A percentile compares a stretch with the other conserved stretches of the same genome.
These are phyloP conservation scores for Microchrysa polita DNA, from an alignment of 2,888 invertebrate genomes.

Conservation along the genomic window DNA sequence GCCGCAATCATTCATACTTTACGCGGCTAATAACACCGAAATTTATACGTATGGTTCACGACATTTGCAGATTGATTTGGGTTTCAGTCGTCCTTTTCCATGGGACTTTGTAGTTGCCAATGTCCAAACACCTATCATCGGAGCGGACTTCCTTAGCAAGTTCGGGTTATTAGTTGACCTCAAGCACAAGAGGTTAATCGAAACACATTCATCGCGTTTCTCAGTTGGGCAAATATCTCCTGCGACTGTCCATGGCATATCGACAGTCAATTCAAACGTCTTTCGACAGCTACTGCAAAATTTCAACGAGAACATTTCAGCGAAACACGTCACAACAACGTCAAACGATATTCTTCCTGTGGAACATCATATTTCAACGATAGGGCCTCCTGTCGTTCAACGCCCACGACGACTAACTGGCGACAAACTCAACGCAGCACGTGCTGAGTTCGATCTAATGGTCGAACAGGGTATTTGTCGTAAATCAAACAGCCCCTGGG, in stretches of 20 bases:
- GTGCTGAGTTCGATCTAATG: constrained; percentile 19
- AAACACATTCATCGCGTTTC: too few species aligned
- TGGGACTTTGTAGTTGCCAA: constrained; percentile 52
- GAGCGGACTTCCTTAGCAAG: constrained; percentile 48
- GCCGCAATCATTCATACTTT: constrained; percentile 45
- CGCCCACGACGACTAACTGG: constrained; percentile 17
- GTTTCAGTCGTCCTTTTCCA: constrained; percentile 49
- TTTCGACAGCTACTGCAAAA: too few species aligned
- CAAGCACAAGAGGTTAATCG: too few species aligned
- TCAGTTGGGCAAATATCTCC: too few species aligned
- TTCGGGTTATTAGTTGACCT: constrained; percentile 46
- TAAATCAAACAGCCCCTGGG: too few species aligned
- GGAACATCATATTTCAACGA: too few species aligned
- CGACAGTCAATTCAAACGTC: too few species aligned
- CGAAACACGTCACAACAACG: too few species aligned
- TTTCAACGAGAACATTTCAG: too few species aligned
- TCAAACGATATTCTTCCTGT: too few species aligned
- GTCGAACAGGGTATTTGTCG: constrained; percentile 58
- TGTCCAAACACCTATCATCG: constrained; percentile 46
- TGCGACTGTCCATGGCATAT: too few species aligned
- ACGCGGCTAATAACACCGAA: constrained; percentile 50
- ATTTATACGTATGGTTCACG: constrained; percentile 49
- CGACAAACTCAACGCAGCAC: constrained; percentile 3
- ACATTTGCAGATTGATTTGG: constrained; percentile 48
- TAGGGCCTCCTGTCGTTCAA: constrained; percentile 8